These are phyloP conservation scores for Antennarius maculatus DNA, from an alignment of 2,797 vertebrate species.

Conservation along the genomic window DNA sequence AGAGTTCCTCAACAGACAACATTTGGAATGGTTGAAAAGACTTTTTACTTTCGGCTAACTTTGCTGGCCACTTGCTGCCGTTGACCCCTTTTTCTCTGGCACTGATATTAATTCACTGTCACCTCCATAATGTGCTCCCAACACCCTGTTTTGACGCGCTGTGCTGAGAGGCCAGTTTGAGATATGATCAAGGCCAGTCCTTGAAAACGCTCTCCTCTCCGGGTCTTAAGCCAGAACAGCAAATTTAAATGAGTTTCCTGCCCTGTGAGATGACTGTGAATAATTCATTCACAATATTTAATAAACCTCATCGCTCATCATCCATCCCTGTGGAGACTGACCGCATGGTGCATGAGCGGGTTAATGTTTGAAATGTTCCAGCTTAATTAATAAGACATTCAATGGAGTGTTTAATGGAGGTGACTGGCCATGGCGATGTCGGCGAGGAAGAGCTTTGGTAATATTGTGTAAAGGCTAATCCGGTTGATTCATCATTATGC, in stretches of 20 bases:
- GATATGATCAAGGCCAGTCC: constrained; percentile 19
- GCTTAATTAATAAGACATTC: constrained; percentile 38
- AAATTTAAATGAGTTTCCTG: constrained; percentile 49
- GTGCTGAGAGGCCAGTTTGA: constrained; percentile 29
- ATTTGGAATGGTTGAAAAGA: no score
- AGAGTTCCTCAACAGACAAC: no score
- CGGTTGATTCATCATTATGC: no score
- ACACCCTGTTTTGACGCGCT: background rate
- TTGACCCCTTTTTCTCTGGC: background rate
- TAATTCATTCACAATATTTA: constrained; percentile 60
- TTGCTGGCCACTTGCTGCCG: background rate
- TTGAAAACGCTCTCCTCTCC: constrained; percentile 31
- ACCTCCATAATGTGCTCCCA: constrained; percentile 2
- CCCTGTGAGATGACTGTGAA: constrained; percentile 48
- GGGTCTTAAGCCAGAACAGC: constrained; percentile 43
- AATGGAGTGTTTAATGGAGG: constrained; percentile 32
- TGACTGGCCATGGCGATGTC: constrained; percentile 5
- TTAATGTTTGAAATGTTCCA: constrained; percentile 34
- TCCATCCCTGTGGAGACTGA: constrained; percentile 14
- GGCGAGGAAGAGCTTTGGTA: background rate
- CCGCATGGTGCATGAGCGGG: constrained; percentile 14
- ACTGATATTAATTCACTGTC: constrained; percentile 9
- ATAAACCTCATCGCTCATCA: constrained; percentile 26
- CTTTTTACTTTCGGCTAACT: no score
- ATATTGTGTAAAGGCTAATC: background rate